Evolutionary conservation across 2,113 vertebrate species (phyloP), one percentile per base, ranked within the genome.

Genomic region (Podiceps cristatus): DNA sequence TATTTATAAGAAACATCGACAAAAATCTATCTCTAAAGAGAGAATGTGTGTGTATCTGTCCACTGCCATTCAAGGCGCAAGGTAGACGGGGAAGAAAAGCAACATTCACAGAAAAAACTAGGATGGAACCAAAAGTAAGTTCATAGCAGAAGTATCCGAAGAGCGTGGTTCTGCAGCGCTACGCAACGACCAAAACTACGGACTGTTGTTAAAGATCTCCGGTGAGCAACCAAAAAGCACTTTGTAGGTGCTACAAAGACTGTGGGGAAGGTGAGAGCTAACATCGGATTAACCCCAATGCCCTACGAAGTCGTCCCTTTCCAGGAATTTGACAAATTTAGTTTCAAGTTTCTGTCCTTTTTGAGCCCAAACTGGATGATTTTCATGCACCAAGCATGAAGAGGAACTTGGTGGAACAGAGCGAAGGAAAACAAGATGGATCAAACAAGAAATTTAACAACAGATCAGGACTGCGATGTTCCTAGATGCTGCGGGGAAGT

Each of bases 261-360:
- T 2, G 35, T 3, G 40, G 44, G 49, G 44, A 77, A 69, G 50
- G 81, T 1, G 11, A 63, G 62, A 52, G 52, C 59, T n/a, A 20
- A 5, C 1, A 63, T 0, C 24, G 2, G 10, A 10, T 19, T 35
- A 22, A 37, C 5, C 64, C 29, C 49, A 4, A 0, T 0, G 4
- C 14, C 23, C 14, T 7, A 4, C 1, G 10, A 11, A 55, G 18
- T 4, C 63, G 13, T 58, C 10, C 42, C 35, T 31, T 11, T 5
- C 81, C 88, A 68, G 35, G 40, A 60, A 49, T 10, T 19, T 11
- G 5, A 7, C 28, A 71, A 9, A 78, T 0, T 0, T 0, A 10
- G 9, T 5, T n/a, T 31, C 8, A 6, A 59, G 44, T 15, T 14
- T 4, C 9, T 50, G 5, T 13, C 69, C 44, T 73, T 77, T 44